Percentiles rank a stretch among this genome's conserved stretches.
These are phyloP conservation scores for Physella acuta DNA, from an alignment of 1,140 invertebrate species.

Conservation along the genomic window DNA sequence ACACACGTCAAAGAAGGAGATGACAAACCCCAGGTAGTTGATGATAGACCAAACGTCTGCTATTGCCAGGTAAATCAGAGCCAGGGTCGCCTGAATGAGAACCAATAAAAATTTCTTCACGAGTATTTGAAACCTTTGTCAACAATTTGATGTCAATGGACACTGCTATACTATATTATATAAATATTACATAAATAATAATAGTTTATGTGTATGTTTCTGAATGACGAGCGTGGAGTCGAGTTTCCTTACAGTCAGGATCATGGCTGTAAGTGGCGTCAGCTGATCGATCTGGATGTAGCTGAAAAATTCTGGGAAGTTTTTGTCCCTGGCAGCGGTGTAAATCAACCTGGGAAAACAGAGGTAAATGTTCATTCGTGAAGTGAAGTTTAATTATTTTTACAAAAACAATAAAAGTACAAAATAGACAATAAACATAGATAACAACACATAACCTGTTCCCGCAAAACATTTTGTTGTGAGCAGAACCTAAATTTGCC, in stretches of 20 bases:
- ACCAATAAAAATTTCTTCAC: too few species aligned
- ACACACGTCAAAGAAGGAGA: slow-evolving; percentile 84
- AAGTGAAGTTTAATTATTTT: too few species aligned
- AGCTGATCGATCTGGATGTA: slow-evolving; percentile 81
- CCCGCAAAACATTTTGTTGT: slow-evolving; percentile 48
- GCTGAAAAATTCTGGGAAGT: slow-evolving; percentile 83
- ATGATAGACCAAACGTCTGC: slow-evolving; percentile 79
- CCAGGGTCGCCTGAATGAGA: neutral
- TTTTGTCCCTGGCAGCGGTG: slow-evolving; percentile 86
- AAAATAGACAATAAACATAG: too few species aligned
- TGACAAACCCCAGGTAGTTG: slow-evolving; percentile 84
- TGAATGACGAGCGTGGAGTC: too few species aligned
- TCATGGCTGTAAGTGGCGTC: slow-evolving; percentile 87
- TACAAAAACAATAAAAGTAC: too few species aligned
- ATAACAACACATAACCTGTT: too few species aligned
- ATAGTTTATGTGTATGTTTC: too few species aligned
- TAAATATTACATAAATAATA: too few species aligned
- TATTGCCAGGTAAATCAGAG: neutral
- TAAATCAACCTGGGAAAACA: slow-evolving; percentile 74
- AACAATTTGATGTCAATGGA: too few species aligned
- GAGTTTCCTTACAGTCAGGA: slow-evolving; percentile 86
- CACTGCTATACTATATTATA: too few species aligned
- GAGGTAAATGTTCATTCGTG: too few species aligned
- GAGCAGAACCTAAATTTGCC: slow-evolving; percentile 54
- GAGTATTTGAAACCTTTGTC: too few species aligned